Conservation (phyloP, 1,140 invertebrate genomes). For the Zaprionus inermis region DNA sequence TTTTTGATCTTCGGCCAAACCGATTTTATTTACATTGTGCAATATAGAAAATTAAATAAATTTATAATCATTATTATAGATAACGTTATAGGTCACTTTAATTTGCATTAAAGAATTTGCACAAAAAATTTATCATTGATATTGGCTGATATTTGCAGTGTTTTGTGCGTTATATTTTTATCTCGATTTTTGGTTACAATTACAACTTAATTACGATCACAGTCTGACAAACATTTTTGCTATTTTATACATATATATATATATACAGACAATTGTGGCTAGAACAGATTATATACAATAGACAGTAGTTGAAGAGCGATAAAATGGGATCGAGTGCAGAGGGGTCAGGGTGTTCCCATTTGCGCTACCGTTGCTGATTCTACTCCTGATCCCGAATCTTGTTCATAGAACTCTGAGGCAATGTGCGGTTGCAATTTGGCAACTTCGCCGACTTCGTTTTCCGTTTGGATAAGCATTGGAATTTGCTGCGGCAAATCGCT, state of each 20-base stretch:
- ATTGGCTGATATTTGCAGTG: conserved; percentile 11
- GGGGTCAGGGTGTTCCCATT: conserved; percentile 49
- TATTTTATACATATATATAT: conserved; percentile 19
- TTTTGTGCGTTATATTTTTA: conserved; percentile 50
- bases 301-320: conserved; percentile 32
- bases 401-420: conserved; percentile 50
- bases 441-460: conserved; percentile 64
- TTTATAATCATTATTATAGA: background rate
- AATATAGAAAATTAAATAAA: background rate
- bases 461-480: conserved; percentile 85
- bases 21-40: background rate
- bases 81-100: background rate
- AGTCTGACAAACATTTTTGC: conserved; percentile 48
- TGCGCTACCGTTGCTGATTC: conserved; percentile 11
- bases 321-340: background rate
- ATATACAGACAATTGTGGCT: conserved; percentile 27
- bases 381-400: conserved; percentile 14
- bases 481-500: conserved; percentile 86
- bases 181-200: background rate
- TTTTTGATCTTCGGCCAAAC: conserved; percentile 2
- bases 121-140: background rate
- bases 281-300: conserved; percentile 39
- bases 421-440: conserved; percentile 53
- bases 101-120: background rate
- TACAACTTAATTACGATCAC: conserved; percentile 70